Base-by-base conservation (phyloP, 2,797 vertebrate genomes). In the Manis pentadactyla region DNA sequence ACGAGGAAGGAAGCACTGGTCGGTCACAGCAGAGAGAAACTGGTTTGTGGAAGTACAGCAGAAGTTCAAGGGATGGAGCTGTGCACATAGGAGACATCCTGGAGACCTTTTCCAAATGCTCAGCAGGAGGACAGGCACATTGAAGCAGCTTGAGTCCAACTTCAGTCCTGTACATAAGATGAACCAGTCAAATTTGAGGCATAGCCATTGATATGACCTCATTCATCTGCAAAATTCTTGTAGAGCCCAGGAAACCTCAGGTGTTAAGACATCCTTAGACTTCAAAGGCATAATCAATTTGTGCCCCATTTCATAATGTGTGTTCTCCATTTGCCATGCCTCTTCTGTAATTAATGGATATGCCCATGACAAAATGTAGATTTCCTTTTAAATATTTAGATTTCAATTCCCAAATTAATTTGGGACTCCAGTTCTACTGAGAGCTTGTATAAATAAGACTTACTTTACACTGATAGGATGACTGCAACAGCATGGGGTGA, bases 381-480 rank as follows among this genome's bases (percentile, higher is more conserved):
- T 77, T 95, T 94, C 27, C n/a, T 85, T 81, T 92, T 61, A 57
- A 83, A 68, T 90, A 92, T 63, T 87, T 83, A 71, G 66, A 66
- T 49, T 84, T 87, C 93, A 25, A 75, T 73, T 92, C 34, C 42
- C 57, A 71, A 68, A 69, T 84, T 92, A 81, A 87, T 51, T 69
- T 82, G 87, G 57, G 61, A 89, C 18, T 59, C 39, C 29, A 25
- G 69, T 74, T 93, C n/a, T 94, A 92, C 87, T 95, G 79, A 51
- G 25, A 81, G 14, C 37, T 42, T 37, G 39, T 34, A 68, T 42
- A 94, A 61, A 68, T 42, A 94, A 61, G 53, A 86, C 59, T 46
- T 27, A 71, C 61, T 42, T 78, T 77, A 55, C 5, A 2, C 29
- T 42, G 29, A 12, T 31, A 90, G 69, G 37, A 87, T 64, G n/a